Evolutionary conservation across 2,113 vertebrate species (phyloP).

Genomic region (Piaya cayana): DNA sequence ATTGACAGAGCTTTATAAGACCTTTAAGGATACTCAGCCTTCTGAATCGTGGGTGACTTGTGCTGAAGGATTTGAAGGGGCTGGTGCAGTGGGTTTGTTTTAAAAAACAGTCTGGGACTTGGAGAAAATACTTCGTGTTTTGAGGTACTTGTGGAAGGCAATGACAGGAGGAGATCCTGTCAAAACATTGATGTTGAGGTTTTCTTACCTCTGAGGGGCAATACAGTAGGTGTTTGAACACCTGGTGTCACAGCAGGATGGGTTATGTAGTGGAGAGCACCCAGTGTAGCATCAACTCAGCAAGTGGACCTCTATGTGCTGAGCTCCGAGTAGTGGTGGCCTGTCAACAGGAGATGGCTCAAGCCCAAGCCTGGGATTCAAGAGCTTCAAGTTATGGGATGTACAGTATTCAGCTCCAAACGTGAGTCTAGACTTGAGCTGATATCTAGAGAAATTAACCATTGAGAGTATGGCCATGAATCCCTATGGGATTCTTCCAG

Average conservation of each 20-base stretch:
- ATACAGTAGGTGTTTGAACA: neutral
- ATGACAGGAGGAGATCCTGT: neutral
- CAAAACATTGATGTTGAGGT: neutral
- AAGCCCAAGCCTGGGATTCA: neutral
- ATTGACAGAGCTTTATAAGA: neutral
- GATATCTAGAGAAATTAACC: neutral
- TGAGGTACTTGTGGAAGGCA: neutral
- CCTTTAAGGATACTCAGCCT: neutral
- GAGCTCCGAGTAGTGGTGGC: neutral
- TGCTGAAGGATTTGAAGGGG: neutral
- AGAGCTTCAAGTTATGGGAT: neutral
- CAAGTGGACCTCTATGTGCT: rapidly evolving
- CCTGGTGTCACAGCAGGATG: neutral
- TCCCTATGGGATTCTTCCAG: neutral
- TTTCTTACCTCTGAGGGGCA: neutral
- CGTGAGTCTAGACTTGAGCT: neutral
- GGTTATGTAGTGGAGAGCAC: neutral
- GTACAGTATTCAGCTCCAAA: neutral
- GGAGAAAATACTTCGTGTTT: neutral
- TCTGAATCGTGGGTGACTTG: neutral
- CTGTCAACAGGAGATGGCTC: neutral
- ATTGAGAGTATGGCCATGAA: neutral
- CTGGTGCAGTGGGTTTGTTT: neutral
- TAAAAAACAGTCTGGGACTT: neutral
- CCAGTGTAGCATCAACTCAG: too few species aligned